Base-by-base conservation (phyloP, 2,113 vertebrate genomes). In the Hippocampus barbouri region DNA sequence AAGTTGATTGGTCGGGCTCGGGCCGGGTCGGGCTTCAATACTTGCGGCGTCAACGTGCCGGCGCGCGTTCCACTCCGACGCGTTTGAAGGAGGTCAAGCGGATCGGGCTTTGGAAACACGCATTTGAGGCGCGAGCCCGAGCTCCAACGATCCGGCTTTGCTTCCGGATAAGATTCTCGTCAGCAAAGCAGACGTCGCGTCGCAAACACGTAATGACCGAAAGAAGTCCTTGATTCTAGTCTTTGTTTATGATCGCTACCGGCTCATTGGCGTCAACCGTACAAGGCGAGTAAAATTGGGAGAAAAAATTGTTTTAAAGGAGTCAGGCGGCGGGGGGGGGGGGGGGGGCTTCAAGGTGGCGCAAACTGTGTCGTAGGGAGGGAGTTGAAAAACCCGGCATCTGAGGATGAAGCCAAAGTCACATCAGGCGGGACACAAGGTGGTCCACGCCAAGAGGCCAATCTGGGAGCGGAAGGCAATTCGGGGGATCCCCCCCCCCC, bases 361-460 rank as follows among this genome's bases (percentile, higher is more conserved):
- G 20, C 5, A 70, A 82, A 73, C 68, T 75, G 69, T 74, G 57
- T 69, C 76, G 79, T 84, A 73, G 78, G 67, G 64, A 83, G 77
- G 84, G 83, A 88, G 85, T 5, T 75, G 72, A 87, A 83, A 82
- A 78, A 87, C 85, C 76, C 67, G 65, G 73, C 73, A 41, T 43
- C 47, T 6, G 40, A 82, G 73, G 73, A 81, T 57, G 63, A 78
- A 66, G 70, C 71, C 66, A 66, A 78, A 66, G 69, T 69, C 3
- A 21, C 5, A 54, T 53, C 61, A 49, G 75, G 54, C 53, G 60
- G 38, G 34, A 68, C 8, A 41, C 34, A 43, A 34, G 9, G 47
- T 12, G 30, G 41, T 8, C 61, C 67, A 43, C 2, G 4, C 23
- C 61, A 51, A 41, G 1, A 63, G 4, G 40, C 34, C 34, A 62